These are phyloP conservation scores for Halocaridina rubra DNA, from an alignment of 2,888 invertebrate genomes.

Conservation along the genomic window DNA sequence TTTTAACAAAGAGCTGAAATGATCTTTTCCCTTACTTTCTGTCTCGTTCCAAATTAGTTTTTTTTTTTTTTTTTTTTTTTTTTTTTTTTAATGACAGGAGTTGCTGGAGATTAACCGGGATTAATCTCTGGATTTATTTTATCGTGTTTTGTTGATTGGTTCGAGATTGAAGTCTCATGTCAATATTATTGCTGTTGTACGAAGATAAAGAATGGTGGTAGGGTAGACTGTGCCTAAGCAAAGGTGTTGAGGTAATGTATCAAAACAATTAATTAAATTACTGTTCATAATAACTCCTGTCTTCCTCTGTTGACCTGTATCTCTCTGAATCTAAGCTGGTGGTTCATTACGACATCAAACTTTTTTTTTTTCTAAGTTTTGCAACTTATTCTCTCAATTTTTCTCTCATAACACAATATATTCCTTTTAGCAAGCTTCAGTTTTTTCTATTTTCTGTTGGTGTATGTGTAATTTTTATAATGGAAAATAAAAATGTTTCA, in stretches of 20 bases:
- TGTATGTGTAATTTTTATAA: neutral
- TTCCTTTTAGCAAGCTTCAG: neutral
- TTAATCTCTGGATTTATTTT: too few species aligned
- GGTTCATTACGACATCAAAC: too few species aligned
- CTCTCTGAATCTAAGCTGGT: too few species aligned
- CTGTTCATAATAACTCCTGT: neutral
- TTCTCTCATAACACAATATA: neutral
- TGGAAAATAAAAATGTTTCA: neutral
- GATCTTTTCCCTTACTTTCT: neutral
- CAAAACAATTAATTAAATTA: too few species aligned
- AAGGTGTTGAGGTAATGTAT: neutral
- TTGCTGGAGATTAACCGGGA: neutral
- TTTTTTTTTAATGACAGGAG: too few species aligned
- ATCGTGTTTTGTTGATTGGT: too few species aligned
- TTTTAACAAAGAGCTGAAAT: neutral
- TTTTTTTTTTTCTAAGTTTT: neutral
- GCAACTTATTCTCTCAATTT: neutral
- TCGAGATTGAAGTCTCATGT: too few species aligned
- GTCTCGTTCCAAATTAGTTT: neutral
- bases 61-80: neutral
- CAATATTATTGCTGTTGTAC: too few species aligned
- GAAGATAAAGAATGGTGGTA: slow-evolving; percentile 25
- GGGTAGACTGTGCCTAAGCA: slow-evolving; percentile 19
- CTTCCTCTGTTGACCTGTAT: too few species aligned
- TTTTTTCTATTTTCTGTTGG: neutral